phyloP scores from a whole-genome alignment of 1,140 invertebrate species.

The Habropoda laboriosa region DNA sequence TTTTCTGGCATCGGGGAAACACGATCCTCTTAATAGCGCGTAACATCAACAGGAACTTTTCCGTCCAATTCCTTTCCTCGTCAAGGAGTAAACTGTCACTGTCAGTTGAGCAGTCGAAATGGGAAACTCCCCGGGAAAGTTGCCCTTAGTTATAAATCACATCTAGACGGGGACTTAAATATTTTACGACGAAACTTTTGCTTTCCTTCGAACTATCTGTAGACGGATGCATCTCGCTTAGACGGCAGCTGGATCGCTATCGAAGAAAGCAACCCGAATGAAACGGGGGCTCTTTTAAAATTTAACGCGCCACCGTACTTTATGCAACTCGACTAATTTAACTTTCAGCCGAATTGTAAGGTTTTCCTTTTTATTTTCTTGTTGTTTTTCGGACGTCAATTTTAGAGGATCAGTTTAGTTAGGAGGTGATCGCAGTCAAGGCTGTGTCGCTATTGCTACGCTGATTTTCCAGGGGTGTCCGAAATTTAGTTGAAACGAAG shows the following conservation, averaged over 20 bases:
- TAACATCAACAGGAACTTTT: slow-evolving; percentile 72
- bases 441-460: too few relatives aligned
- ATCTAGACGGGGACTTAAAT: slow-evolving; percentile 41
- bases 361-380: not conserved
- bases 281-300: not conserved
- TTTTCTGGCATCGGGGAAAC: slow-evolving; percentile 72
- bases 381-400: not conserved
- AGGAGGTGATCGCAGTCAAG: too few relatives aligned
- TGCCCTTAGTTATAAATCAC: slow-evolving; percentile 49
- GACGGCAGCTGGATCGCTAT: not conserved
- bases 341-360: not conserved
- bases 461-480: too few relatives aligned
- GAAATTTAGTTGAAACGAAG: too few relatives aligned
- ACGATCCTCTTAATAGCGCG: slow-evolving; percentile 76
- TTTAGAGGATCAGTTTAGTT: too few relatives aligned
- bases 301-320: slow-evolving; percentile 4
- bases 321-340: slow-evolving; percentile 4
- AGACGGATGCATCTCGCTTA: not conserved
- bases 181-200: slow-evolving; percentile 49
- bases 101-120: slow-evolving; percentile 32
- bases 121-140: slow-evolving; percentile 21
- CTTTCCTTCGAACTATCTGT: slow-evolving; percentile 13
- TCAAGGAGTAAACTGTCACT: slow-evolving; percentile 57
- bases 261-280: not conserved
- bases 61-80: slow-evolving; percentile 51